A percentile compares a stretch with the other conserved stretches of the same genome.
Evolutionary conservation across 2,113 vertebrate genomes (phyloP).

Genomic region (Rousettus leschenaultii): DNA sequence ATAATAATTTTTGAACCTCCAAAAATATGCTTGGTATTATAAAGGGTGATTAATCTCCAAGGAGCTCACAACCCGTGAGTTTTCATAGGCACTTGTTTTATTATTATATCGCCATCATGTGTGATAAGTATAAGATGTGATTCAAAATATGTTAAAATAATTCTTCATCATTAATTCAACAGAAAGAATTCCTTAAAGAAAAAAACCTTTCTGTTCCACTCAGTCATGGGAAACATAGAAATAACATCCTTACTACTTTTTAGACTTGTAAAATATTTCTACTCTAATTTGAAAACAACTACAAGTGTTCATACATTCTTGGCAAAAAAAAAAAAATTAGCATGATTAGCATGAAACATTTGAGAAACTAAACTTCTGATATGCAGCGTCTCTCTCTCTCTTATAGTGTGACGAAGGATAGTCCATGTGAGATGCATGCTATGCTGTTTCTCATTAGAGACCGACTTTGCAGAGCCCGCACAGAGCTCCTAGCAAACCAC

Average conservation of each 20-base stretch:
- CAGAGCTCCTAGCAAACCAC: neutral
- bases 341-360: neutral
- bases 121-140: neutral
- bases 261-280: neutral
- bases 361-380: neutral
- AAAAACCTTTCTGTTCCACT: neutral
- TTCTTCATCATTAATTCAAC: neutral
- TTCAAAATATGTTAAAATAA: neutral
- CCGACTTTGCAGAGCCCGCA: neutral
- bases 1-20: neutral
- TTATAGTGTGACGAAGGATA: neutral
- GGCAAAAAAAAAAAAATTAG: conserved; percentile 1
- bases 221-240: neutral
- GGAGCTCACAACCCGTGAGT: fast-evolving
- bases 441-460: neutral
- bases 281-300: conserved; percentile 29
- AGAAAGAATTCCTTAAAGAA: neutral
- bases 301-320: conserved; percentile 48
- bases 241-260: neutral
- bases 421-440: neutral
- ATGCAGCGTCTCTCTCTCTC: neutral
- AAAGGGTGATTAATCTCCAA: neutral
- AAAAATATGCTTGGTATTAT: neutral
- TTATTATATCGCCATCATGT: neutral
- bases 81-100: neutral